Conservation (phyloP, 1,140 invertebrate genomes). For the Portunus trituberculatus region DNA sequence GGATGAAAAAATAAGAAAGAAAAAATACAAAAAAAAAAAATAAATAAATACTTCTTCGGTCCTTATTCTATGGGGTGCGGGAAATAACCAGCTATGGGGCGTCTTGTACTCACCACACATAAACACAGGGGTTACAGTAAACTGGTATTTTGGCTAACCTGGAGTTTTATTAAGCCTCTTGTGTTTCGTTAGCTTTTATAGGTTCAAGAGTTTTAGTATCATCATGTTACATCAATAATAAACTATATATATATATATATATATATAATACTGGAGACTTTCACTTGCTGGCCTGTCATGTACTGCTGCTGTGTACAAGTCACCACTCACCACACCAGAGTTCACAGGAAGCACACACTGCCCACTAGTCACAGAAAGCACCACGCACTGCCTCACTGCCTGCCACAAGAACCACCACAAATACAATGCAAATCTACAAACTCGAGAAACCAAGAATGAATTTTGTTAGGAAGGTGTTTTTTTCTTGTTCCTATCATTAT, state of each 20-base stretch:
- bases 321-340: too few relatives aligned
- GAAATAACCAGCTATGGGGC: conserved; percentile 75
- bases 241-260: too few relatives aligned
- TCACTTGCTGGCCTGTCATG: not conserved
- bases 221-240: conserved; percentile 47
- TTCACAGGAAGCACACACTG: too few relatives aligned
- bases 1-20: conserved; percentile 46
- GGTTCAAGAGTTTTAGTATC: conserved; percentile 50
- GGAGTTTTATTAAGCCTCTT: conserved; percentile 74
- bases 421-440: too few relatives aligned
- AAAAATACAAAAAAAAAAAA: conserved; percentile 27
- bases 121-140: conserved; percentile 77
- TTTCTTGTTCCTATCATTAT: too few relatives aligned
- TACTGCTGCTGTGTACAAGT: not conserved
- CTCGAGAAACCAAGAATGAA: too few relatives aligned
- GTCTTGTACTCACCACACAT: conserved; percentile 76
- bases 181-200: conserved; percentile 66
- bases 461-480: too few relatives aligned
- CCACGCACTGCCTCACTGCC: too few relatives aligned
- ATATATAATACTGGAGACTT: not conserved
- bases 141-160: conserved; percentile 77
- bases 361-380: too few relatives aligned
- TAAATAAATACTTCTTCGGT: conserved; percentile 49
- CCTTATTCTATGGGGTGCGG: conserved; percentile 72
- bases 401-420: too few relatives aligned